Percentiles rank a stretch among this genome's conserved stretches.
These are phyloP conservation scores for Drosophila parvula DNA, from an alignment of 1,140 invertebrate genomes.

Conservation along the genomic window DNA sequence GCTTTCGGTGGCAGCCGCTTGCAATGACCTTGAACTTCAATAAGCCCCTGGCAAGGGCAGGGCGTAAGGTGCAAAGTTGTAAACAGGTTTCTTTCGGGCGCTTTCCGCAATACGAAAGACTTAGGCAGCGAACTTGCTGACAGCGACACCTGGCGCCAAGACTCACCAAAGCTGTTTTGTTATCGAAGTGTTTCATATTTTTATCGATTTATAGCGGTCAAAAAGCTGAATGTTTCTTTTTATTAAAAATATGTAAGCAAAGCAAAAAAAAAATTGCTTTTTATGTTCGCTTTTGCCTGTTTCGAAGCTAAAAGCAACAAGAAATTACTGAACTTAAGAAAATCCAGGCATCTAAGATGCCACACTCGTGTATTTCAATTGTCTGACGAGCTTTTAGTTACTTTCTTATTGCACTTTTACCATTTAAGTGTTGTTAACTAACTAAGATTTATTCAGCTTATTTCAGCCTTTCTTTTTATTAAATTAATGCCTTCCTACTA, in stretches of 20 bases:
- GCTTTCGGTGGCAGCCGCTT: constrained; percentile 18
- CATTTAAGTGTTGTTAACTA: too few relatives aligned
- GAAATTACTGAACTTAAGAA: background rate
- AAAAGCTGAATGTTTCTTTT: too few relatives aligned
- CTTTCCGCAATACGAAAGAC: constrained; percentile 48
- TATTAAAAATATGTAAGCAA: too few relatives aligned
- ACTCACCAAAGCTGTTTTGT: too few relatives aligned
- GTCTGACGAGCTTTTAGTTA: background rate
- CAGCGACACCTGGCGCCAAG: constrained; percentile 32
- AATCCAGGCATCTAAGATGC: constrained; percentile 2
- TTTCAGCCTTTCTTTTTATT: too few relatives aligned
- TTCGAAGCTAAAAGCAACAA: background rate
- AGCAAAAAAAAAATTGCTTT: background rate
- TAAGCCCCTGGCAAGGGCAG: constrained; percentile 33
- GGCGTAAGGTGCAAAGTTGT: constrained; percentile 14
- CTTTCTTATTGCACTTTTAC: too few relatives aligned
- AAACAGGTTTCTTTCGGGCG: constrained; percentile 40
- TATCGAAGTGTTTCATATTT: too few relatives aligned
- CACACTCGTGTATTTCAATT: background rate
- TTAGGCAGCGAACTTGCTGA: constrained; percentile 56
- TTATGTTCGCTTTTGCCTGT: background rate
- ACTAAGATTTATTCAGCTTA: too few relatives aligned
- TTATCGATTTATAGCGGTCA: too few relatives aligned
- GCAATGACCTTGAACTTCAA: constrained; percentile 51
- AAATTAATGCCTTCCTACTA: too few relatives aligned